Percentiles rank a stretch among this genome's conserved stretches.
phyloP scores from a whole-genome alignment of 2,113 vertebrate species.

The Sylvilagus bachmani region DNA sequence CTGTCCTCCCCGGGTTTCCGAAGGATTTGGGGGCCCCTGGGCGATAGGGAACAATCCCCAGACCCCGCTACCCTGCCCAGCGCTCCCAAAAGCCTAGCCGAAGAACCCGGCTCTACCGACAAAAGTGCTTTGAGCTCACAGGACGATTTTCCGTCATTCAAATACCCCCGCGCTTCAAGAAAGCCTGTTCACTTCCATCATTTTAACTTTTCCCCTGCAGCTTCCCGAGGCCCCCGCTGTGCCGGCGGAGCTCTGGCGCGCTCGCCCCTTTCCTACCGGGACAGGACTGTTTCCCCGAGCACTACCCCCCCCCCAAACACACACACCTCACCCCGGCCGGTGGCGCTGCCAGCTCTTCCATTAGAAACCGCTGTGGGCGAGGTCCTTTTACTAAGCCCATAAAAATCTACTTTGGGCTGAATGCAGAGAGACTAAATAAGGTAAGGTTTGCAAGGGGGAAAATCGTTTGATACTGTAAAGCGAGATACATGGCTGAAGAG shows the following conservation, averaged over 20 bases:
- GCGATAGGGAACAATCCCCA: neutral
- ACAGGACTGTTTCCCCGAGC: neutral
- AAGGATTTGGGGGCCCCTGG: neutral
- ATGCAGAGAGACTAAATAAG: neutral
- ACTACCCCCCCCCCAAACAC: neutral
- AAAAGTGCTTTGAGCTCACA: accelerated
- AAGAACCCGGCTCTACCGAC: neutral
- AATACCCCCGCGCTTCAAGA: neutral
- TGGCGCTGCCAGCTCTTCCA: neutral
- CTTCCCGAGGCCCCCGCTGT: neutral
- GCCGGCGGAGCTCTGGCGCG: accelerated
- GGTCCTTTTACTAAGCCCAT: neutral
- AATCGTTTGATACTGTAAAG: neutral
- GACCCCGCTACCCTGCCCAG: accelerated
- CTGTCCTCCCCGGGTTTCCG: too few relatives aligned
- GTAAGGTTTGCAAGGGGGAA: neutral
- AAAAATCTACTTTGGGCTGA: conserved; percentile 48
- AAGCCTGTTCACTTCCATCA: neutral
- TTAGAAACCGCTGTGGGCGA: neutral
- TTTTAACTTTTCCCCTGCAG: neutral
- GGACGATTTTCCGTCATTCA: neutral
- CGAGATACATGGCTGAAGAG: accelerated
- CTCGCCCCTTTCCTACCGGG: accelerated
- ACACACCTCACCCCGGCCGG: neutral
- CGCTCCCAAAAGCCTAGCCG: neutral